phyloP scores from a whole-genome alignment of 2,797 vertebrate genomes.

The Anguilla obscura region DNA sequence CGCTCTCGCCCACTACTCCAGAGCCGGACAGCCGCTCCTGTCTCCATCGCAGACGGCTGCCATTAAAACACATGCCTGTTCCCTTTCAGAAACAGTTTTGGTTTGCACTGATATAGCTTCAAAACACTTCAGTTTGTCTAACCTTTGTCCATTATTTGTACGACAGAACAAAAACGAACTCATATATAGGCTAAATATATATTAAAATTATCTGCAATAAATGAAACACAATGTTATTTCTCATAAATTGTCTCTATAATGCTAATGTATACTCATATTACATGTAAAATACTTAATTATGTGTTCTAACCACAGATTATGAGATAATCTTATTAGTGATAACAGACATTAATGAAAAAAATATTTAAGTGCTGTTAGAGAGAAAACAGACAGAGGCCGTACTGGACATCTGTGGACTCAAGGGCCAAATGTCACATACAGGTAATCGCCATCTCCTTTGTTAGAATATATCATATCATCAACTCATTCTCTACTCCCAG shows the following conservation, averaged over 20 bases:
- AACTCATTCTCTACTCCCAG: not conserved
- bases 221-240: conserved; percentile 49
- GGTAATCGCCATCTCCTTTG: not conserved
- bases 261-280: conserved; percentile 38
- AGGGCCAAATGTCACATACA: conserved; percentile 37
- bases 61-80: conserved; percentile 36
- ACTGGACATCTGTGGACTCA: conserved; percentile 5
- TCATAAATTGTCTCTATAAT: conserved; percentile 37
- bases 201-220: conserved; percentile 30
- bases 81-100: conserved; percentile 43
- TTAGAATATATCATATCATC: not conserved
- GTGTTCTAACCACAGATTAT: conserved; percentile 29
- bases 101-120: conserved; percentile 35
- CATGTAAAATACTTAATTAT: conserved; percentile 46
- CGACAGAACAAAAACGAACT: conserved; percentile 32
- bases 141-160: conserved; percentile 29
- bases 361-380: conserved; percentile 57
- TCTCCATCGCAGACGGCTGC: not conserved
- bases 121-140: conserved; percentile 26
- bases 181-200: conserved; percentile 24
- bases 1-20: conserved; percentile 26
- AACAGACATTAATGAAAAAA: conserved; percentile 33
- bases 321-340: conserved; percentile 45
- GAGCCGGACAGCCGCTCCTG: not conserved
- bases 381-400: conserved; percentile 23